Base-by-base conservation (phyloP, 2,113 vertebrate genomes). In the Chroicocephalus ridibundus region DNA sequence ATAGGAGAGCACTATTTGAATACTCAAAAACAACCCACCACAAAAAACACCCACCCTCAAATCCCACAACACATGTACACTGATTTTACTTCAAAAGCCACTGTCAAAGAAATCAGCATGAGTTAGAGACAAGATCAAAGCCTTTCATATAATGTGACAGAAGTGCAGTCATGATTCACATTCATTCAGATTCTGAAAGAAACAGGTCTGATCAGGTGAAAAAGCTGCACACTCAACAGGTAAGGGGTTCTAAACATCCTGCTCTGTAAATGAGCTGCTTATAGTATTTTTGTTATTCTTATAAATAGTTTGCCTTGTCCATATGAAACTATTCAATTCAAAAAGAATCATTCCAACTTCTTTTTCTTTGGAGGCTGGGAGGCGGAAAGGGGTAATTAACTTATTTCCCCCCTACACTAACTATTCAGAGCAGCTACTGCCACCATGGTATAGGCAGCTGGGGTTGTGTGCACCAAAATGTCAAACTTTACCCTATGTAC, bases 91-190 rank as follows among this genome's bases (percentile, higher is more conserved):
- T 76, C 75, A 66, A 88, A 75, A 87, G 60, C 31, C 49, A 60
- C 54, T 2, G 7, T 1, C 82, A 88, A 81, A 77, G 54, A 77
- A 70, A 85, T 72, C 18, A 85, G n/a, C 46, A 34, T 44, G 66
- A 85, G 40, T 40, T 72, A 85, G 89, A 91, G 61, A 72, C 72
- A 94, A 90, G 91, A 95, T 90, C 58, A 94, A 96, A 96, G 87
- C 57, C 46, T 42, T 62, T 54, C 62, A 31, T 11, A 21, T 1
- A 42, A 44, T 9, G n/a, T 60, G 38, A 86, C 82, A 88, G 52
- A 91, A 72, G 19, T 57, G 40, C 46, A 90, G 36, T 36, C 38
- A 24, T 80, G 72, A 93, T 36, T 87, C 83, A 61, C 42, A 52
- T 32, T 40, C 34, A 19, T 16, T 11, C 49, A 17, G 16, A 8